Evolutionary conservation across 2,113 vertebrate species (phyloP).

Genomic region (Lamprologus sp.): DNA sequence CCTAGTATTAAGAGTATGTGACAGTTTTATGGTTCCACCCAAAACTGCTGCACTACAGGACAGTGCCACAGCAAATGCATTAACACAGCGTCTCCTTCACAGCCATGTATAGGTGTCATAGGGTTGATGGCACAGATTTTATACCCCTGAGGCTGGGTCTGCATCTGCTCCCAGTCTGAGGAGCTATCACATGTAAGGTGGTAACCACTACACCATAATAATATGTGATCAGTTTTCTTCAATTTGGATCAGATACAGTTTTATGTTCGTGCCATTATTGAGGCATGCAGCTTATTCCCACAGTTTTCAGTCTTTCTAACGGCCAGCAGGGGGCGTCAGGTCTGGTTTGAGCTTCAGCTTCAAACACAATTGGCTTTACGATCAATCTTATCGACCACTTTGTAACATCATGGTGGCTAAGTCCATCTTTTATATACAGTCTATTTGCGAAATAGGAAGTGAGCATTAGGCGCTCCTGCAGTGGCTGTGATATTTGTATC

Average conservation of each 20-base stretch:
- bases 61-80: not conserved
- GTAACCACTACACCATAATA: not conserved
- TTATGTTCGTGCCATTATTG: not conserved
- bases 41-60: not conserved
- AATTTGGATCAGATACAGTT: not conserved
- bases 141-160: not conserved
- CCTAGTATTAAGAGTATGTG: not conserved
- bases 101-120: not conserved
- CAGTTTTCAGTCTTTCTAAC: not conserved
- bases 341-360: not conserved
- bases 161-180: fast-evolving
- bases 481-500: not conserved
- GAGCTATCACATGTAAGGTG: not conserved
- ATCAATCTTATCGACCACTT: not conserved
- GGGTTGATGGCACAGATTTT: not conserved
- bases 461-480: not conserved
- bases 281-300: fast-evolving
- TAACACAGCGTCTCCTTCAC: not conserved
- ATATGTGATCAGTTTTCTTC: not conserved
- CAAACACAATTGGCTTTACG: not conserved
- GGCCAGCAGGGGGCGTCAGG: not conserved
- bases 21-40: fast-evolving
- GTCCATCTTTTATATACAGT: not conserved
- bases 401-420: not conserved
- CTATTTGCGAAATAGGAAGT: not conserved